Percentiles rank a stretch among this genome's conserved stretches.
Conservation (phyloP, 1,140 invertebrate genomes). For the Vanessa tameamea region DNA sequence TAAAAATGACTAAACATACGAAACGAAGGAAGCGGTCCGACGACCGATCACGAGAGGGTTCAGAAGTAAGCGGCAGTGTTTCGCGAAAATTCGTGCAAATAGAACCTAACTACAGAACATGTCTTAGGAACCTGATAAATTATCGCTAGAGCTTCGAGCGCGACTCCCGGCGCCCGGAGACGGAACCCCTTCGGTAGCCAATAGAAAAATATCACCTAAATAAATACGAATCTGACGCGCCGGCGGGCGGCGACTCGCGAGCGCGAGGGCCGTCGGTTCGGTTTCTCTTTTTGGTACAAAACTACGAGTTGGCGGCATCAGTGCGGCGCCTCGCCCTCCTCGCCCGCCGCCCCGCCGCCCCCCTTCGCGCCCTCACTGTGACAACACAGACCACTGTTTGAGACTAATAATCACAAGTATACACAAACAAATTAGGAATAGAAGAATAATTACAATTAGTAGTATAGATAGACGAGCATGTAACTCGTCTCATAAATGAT, state of each 20-base stretch:
- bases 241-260: too few relatives aligned
- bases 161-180: constrained; percentile 54
- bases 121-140: constrained; percentile 81
- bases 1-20: constrained; percentile 62
- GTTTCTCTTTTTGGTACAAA: constrained; percentile 71
- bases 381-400: constrained; percentile 3
- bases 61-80: constrained; percentile 77
- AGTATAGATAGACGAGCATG: too few relatives aligned
- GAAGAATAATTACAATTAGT: too few relatives aligned
- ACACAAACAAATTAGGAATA: too few relatives aligned
- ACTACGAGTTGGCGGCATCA: constrained; percentile 67
- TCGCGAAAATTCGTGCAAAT: constrained; percentile 78
- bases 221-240: constrained; percentile 72
- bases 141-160: constrained; percentile 78
- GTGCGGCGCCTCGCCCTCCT: constrained; percentile 56
- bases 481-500: too few relatives aligned
- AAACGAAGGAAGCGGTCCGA: constrained; percentile 66
- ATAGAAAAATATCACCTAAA: constrained; percentile 81
- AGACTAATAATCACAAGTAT: too few relatives aligned
- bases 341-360: constrained; percentile 37
- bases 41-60: constrained; percentile 65
- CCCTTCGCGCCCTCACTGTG: constrained; percentile 37
- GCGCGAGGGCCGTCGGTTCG: constrained; percentile 43
- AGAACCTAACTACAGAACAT: constrained; percentile 79
- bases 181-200: constrained; percentile 77